Evolutionary conservation across 2,888 invertebrate species (phyloP).

Genomic region (Drosophila imparisetae): DNA sequence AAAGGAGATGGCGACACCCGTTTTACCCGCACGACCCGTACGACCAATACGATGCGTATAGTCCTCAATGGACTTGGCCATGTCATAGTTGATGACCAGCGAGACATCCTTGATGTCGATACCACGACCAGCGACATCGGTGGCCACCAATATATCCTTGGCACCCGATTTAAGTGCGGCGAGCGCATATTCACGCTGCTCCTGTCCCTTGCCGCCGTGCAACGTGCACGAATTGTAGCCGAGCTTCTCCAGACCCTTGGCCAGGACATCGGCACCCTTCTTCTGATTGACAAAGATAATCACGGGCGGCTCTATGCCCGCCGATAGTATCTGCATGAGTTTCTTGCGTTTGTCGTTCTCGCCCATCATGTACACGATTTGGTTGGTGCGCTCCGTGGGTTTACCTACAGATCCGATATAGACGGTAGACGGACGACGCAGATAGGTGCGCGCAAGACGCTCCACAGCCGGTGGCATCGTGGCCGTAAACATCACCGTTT

Average conservation of each 20-base stretch:
- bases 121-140: conserved; percentile 99
- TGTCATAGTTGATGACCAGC: conserved; percentile 99
- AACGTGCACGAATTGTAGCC: conserved; percentile 98
- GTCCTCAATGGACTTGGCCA: conserved; percentile 99
- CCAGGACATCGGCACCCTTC: conserved; percentile 99
- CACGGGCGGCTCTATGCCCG: conserved; percentile 97
- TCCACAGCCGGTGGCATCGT: conserved; percentile 99
- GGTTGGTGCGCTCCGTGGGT: conserved; percentile 98
- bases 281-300: conserved; percentile 99
- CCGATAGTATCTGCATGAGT: conserved; percentile 95
- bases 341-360: conserved; percentile 98
- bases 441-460: conserved; percentile 96
- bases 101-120: conserved; percentile 99
- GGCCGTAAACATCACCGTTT: conserved; percentile 99
- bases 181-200: conserved; percentile 99
- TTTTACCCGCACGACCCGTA: conserved; percentile 99
- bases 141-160: conserved; percentile 99
- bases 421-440: conserved; percentile 97
- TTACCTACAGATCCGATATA: conserved; percentile 98
- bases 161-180: conserved; percentile 97
- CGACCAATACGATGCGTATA: conserved; percentile 99
- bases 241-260: conserved; percentile 98
- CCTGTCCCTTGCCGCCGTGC: conserved; percentile 99
- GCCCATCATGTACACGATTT: conserved; percentile 97
- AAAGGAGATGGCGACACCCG: conserved; percentile 97